A percentile compares a stretch with the other conserved stretches of the same genome.
Evolutionary conservation across 2,113 vertebrate genomes (phyloP).

Genomic region (Erythrolamprus reginae): DNA sequence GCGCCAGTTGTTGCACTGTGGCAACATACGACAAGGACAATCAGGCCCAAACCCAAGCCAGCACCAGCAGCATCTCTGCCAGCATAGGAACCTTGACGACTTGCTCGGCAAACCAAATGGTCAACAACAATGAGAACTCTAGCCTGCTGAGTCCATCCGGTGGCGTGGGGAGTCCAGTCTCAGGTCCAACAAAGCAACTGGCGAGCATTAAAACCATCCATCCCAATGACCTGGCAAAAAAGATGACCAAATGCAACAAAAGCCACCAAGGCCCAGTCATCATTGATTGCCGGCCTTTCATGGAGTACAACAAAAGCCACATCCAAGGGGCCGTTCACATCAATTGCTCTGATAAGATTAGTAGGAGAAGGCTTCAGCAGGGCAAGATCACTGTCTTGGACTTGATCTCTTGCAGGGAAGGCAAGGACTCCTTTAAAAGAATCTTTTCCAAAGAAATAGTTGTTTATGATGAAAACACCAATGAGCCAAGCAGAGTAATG

Average conservation of each 20-base stretch:
- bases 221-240: slow-evolving; percentile 90
- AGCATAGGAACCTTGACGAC: slow-evolving; percentile 71
- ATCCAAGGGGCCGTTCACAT: slow-evolving; percentile 96
- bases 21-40: slow-evolving; percentile 93
- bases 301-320: slow-evolving; percentile 98
- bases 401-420: slow-evolving; percentile 93
- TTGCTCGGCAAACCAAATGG: slow-evolving; percentile 76
- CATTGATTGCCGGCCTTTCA: slow-evolving; percentile 97
- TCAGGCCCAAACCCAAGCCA: slow-evolving; percentile 81
- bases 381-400: slow-evolving; percentile 98
- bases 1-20: slow-evolving; percentile 97
- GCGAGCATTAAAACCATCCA: slow-evolving; percentile 85
- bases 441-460: slow-evolving; percentile 99
- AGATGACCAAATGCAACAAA: slow-evolving; percentile 89
- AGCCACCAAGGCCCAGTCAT: slow-evolving; percentile 89
- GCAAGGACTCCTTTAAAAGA: slow-evolving; percentile 95
- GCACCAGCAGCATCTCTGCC: slow-evolving; percentile 70
- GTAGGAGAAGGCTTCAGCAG: slow-evolving; percentile 92
- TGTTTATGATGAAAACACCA: slow-evolving; percentile 95
- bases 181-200: slow-evolving; percentile 70
- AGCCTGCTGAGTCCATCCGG: slow-evolving; percentile 77
- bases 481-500: slow-evolving; percentile 85
- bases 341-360: slow-evolving; percentile 98
- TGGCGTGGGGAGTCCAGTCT: slow-evolving; percentile 72
- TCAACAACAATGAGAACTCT: slow-evolving; percentile 80